Evolutionary conservation across 2,113 vertebrate species (phyloP).

Genomic region (Otocyon megalotis): DNA sequence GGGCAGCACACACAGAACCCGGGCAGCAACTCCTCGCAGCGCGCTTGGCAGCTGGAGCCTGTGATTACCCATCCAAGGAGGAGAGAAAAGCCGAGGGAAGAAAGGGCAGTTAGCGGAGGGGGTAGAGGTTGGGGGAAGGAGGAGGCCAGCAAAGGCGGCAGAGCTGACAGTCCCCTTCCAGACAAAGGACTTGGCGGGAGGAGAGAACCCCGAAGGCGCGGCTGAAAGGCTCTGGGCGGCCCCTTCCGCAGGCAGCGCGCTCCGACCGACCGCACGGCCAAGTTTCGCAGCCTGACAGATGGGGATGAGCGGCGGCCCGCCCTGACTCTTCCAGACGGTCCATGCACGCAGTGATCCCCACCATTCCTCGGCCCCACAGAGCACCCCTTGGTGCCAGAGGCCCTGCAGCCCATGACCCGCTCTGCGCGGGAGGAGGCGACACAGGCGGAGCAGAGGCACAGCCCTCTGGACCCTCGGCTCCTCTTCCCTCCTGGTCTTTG

Average conservation of each 20-base stretch:
- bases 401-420: background rate
- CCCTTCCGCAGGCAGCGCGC: slow-evolving; percentile 26
- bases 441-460: background rate
- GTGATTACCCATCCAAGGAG: slow-evolving; percentile 70
- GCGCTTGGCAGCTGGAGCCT: slow-evolving; percentile 58
- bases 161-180: slow-evolving; percentile 54
- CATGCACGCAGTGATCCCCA: background rate
- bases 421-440: background rate
- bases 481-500: background rate
- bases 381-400: background rate
- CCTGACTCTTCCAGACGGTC: background rate
- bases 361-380: background rate
- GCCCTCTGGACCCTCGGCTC: background rate
- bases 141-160: background rate
- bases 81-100: slow-evolving; percentile 43
- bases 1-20: background rate
- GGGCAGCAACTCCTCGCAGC: background rate
- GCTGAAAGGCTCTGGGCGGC: background rate
- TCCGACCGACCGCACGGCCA: background rate
- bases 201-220: slow-evolving; percentile 35
- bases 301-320: background rate
- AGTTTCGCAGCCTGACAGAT: slow-evolving; percentile 40
- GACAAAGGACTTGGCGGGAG: slow-evolving; percentile 78
- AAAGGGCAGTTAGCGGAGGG: slow-evolving; percentile 58
- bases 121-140: slow-evolving; percentile 49